Evolutionary conservation across 1,140 invertebrate genomes (phyloP).

Genomic region (Drosophila paulistorum): DNA sequence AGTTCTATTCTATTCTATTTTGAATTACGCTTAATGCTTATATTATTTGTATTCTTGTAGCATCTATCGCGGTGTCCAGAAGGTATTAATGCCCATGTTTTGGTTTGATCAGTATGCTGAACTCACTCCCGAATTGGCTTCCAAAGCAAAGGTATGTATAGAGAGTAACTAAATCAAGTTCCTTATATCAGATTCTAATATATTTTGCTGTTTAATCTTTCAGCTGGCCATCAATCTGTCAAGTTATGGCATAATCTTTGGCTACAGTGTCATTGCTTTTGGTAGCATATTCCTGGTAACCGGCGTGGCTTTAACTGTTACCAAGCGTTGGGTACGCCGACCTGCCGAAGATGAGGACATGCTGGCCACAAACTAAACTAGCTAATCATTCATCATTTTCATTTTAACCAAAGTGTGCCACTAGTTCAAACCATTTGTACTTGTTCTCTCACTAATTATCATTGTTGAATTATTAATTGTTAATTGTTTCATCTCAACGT

Average conservation of each 20-base stretch:
- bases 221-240: constrained; percentile 83
- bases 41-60: constrained; percentile 66
- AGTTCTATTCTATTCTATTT: constrained; percentile 55
- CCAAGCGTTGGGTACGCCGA: constrained; percentile 79
- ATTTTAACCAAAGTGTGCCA: constrained; percentile 67
- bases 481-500: constrained; percentile 6
- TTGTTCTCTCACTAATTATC: not conserved
- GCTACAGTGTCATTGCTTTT: constrained; percentile 84
- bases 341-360: constrained; percentile 76
- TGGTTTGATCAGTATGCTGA: constrained; percentile 89
- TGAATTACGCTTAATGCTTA: not conserved
- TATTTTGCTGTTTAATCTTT: not conserved
- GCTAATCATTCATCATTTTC: constrained; percentile 26
- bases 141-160: constrained; percentile 83
- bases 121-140: constrained; percentile 85
- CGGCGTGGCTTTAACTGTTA: constrained; percentile 82
- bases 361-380: constrained; percentile 35
- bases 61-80: constrained; percentile 84
- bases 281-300: constrained; percentile 84
- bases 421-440: constrained; percentile 54
- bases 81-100: constrained; percentile 86
- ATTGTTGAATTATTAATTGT: constrained; percentile 21
- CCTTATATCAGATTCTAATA: not conserved
- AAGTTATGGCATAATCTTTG: constrained; percentile 84
- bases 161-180: too few species aligned